Evolutionary conservation across 2,888 invertebrate genomes (phyloP).

Genomic region (Sarcophaga subvicina): DNA sequence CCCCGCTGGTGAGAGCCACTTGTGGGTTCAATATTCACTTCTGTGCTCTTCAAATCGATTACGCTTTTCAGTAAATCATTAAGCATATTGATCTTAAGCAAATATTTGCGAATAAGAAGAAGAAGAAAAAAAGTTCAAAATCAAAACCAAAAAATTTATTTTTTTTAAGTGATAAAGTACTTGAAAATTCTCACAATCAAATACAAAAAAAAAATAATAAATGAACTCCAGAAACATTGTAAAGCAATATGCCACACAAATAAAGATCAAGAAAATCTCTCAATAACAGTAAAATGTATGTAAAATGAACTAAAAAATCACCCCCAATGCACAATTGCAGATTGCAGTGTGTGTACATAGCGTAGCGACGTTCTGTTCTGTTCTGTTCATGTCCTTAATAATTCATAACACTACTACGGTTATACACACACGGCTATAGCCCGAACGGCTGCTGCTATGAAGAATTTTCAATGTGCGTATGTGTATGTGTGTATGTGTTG

Average conservation of each 20-base stretch:
- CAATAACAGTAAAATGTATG: slow-evolving; percentile 1
- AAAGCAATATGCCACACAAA: slow-evolving; percentile 42
- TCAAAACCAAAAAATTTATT: background rate
- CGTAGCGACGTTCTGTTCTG: background rate
- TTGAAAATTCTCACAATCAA: slow-evolving; percentile 67
- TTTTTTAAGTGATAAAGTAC: slow-evolving; percentile 63
- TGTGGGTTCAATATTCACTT: slow-evolving; percentile 73
- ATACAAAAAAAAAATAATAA: slow-evolving; percentile 15
- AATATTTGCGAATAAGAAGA: slow-evolving; percentile 42
- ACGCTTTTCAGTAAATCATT: slow-evolving; percentile 26
- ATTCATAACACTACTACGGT: slow-evolving; percentile 37
- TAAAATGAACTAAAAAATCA: slow-evolving; percentile 45
- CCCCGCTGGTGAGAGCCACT: slow-evolving; percentile 81
- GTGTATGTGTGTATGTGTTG: background rate
- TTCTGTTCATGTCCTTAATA: slow-evolving; percentile 40
- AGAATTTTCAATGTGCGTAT: background rate
- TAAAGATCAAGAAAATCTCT: slow-evolving; percentile 50
- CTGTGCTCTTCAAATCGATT: slow-evolving; percentile 58
- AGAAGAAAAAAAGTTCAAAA: slow-evolving; percentile 1
- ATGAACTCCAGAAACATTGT: background rate
- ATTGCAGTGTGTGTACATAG: background rate
- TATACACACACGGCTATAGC: background rate
- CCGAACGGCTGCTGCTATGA: slow-evolving; percentile 23
- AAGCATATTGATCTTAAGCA: slow-evolving; percentile 30
- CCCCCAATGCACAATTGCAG: slow-evolving; percentile 59